phyloP scores from a whole-genome alignment of 2,888 invertebrate genomes.

The Margaritifera margaritifera region DNA sequence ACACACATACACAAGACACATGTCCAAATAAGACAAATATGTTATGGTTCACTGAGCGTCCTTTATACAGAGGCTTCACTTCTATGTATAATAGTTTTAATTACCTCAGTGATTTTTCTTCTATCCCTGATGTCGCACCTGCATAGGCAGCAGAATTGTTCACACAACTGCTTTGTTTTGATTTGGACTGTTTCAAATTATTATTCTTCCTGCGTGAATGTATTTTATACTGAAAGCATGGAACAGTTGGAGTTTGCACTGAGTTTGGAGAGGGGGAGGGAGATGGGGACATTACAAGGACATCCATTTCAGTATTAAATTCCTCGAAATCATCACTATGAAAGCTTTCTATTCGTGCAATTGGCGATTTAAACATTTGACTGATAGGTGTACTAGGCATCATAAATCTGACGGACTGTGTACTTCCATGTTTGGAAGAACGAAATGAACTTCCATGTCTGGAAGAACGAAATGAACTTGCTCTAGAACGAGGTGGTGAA shows the following conservation, averaged over 20 bases:
- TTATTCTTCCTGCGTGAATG: constrained; percentile 56
- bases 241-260: constrained; percentile 61
- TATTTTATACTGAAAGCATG: constrained; percentile 64
- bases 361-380: constrained; percentile 61
- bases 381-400: constrained; percentile 62
- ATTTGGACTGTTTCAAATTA: background rate
- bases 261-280: constrained; percentile 55
- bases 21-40: too few species aligned
- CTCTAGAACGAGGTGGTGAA: constrained; percentile 24
- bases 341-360: constrained; percentile 67
- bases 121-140: too few species aligned
- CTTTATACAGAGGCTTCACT: too few species aligned
- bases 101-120: too few species aligned
- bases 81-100: too few species aligned
- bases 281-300: constrained; percentile 39
- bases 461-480: constrained; percentile 30
- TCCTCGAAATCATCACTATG: constrained; percentile 67
- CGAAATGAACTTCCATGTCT: constrained; percentile 23
- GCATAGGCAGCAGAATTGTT: too few species aligned
- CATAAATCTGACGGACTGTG: constrained; percentile 42
- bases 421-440: constrained; percentile 35
- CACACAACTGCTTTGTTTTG: too few species aligned
- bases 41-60: too few species aligned
- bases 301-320: constrained; percentile 46
- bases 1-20: too few species aligned